These are phyloP conservation scores for Romanomermis culicivorax DNA, from an alignment of 2,888 invertebrate species.

Conservation along the genomic window DNA sequence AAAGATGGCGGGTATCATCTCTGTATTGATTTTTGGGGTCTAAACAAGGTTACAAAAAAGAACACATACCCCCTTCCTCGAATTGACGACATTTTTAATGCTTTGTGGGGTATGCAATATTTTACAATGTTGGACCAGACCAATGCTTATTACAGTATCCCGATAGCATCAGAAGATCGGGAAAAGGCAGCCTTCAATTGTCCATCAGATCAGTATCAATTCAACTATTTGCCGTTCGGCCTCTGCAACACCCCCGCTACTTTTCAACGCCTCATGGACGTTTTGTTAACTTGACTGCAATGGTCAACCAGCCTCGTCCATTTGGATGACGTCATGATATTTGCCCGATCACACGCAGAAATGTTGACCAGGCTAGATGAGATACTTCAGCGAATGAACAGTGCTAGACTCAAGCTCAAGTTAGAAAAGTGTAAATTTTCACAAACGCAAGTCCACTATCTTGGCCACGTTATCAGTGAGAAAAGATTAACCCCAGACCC, in stretches of 20 bases:
- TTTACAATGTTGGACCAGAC: constrained; percentile 13
- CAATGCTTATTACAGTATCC: constrained; percentile 14
- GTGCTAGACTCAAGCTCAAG: constrained; percentile 16
- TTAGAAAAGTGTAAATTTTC: constrained; percentile 17
- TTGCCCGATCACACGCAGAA: constrained; percentile 13
- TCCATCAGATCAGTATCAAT: constrained; percentile 16
- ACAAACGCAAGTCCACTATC: constrained; percentile 16
- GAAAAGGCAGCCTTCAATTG: constrained; percentile 17
- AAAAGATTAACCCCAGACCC: constrained; percentile 1
- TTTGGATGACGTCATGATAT: constrained; percentile 17
- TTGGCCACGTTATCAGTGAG: constrained; percentile 25
- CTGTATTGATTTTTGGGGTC: constrained; percentile 15
- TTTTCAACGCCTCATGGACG: constrained; percentile 18
- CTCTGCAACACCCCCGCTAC: constrained; percentile 16
- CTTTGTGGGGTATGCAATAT: constrained; percentile 8
- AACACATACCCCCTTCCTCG: constrained; percentile 12
- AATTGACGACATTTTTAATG: constrained; percentile 11
- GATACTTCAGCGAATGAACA: constrained; percentile 12
- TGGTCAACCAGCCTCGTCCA: constrained; percentile 15
- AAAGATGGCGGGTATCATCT: constrained; percentile 16
- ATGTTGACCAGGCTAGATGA: constrained; percentile 12
- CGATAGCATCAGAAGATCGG: constrained; percentile 11
- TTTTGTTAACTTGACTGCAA: constrained; percentile 12
- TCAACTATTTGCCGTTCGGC: constrained; percentile 18
- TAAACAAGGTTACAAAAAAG: constrained; percentile 14